A percentile compares a stretch with the other conserved stretches of the same genome.
Conservation (phyloP, 2,888 invertebrate species). For the Drosophila recens region DNA sequence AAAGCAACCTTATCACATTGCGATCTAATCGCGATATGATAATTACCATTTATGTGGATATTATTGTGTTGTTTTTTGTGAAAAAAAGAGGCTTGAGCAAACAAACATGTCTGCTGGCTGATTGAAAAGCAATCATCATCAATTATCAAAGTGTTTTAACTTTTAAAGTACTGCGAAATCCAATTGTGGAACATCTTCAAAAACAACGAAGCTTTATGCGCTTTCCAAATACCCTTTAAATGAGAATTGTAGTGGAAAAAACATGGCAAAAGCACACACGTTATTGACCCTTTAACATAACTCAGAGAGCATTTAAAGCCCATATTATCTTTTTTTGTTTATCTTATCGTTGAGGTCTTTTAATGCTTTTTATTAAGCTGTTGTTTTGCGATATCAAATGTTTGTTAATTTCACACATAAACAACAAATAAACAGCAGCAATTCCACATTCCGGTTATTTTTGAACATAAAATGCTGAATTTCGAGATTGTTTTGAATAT, state of each 20-base stretch:
- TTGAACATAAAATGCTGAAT: background rate
- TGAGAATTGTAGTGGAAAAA: background rate
- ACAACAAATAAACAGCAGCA: background rate
- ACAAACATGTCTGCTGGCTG: constrained; percentile 13
- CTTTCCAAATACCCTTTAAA: background rate
- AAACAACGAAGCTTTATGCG: background rate
- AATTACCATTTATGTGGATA: constrained; percentile 43
- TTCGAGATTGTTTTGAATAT: background rate
- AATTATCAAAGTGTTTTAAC: constrained; percentile 50
- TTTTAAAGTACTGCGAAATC: constrained; percentile 6
- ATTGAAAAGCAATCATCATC: constrained; percentile 63
- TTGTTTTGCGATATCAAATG: constrained; percentile 5
- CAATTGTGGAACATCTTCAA: constrained; percentile 4
- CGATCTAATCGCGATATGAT: constrained; percentile 61
- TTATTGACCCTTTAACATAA: constrained; percentile 13
- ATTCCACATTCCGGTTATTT: background rate
- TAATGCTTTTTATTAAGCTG: constrained; percentile 7
- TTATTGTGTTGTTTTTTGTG: background rate
- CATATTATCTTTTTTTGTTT: constrained; percentile 1
- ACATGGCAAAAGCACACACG: background rate
- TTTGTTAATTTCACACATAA: constrained; percentile 1
- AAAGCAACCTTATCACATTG: constrained; percentile 37
- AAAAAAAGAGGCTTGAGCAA: background rate
- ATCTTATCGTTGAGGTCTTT: constrained; percentile 8
- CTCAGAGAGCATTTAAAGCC: background rate